Base-by-base conservation (phyloP, 2,113 vertebrate species). In the Axis porcinus region DNA sequence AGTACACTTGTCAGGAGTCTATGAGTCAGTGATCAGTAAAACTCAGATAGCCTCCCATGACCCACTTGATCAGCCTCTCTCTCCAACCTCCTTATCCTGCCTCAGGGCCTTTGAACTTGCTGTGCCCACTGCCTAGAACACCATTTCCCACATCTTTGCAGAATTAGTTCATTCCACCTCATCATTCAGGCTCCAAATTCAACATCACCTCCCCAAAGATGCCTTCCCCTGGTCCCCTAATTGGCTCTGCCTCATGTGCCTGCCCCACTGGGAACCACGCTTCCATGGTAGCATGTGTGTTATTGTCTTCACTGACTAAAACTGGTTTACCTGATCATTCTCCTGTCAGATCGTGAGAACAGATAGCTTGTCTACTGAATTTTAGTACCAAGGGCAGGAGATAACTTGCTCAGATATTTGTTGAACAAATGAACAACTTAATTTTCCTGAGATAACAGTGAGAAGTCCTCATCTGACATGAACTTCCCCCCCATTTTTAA, bases 231-330 rank as follows among this genome's bases (percentile, higher is more conserved):
- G 36, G 25, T 0, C 36, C 43, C 82, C 14, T 19, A n/a, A 16
- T 0, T 25, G 45, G 2, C 0, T 13, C 1, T 0, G 16, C 36
- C 27, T 28, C 1, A 0, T 12, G 7, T 9, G 12, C 19, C 40
- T 9, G 4, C 67, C 17, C 52, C 40, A n/a, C 0, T 0, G 0
- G 15, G 45, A 50, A 25, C 16, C 62, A 15, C 0, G 1, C 15
- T 36, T 3, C 7, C 12, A 21, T 1, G 0, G 5, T 15, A 9
- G 17, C 13, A 23, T 4, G 4, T 7, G 17, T 1, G 17, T 7
- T 14, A 4, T 0, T 0, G 4, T 54, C 60, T 13, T 45, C 10
- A 1, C 15, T 6, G 52, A 8, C 74, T 13, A 19, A 64, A 7
- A 23, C 4, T 3, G 40, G 25, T 25, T 43, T 3, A 2, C 27